Conservation (phyloP, 2,888 invertebrate genomes). For the Criorhina ranunculi region DNA sequence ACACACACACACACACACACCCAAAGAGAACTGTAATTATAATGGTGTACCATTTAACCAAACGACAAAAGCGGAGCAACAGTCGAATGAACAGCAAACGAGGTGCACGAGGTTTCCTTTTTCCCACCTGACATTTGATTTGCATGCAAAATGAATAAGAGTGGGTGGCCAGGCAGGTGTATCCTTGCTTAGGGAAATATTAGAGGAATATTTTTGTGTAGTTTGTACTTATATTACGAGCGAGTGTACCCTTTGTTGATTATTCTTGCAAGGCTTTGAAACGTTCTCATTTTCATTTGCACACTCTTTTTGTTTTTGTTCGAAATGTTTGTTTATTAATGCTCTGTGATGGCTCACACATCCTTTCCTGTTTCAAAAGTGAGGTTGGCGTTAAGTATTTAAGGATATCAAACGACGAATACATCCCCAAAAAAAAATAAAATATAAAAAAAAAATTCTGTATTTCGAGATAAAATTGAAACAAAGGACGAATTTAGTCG, state of each 20-base stretch:
- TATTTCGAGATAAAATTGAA: conserved; percentile 32
- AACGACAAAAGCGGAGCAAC: conserved; percentile 71
- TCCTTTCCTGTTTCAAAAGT: not conserved
- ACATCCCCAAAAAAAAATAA: not conserved
- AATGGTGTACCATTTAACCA: conserved; percentile 73
- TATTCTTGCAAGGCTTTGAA: conserved; percentile 54
- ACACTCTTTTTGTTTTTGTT: conserved; percentile 10
- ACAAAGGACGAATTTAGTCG: conserved; percentile 42
- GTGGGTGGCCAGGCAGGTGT: not conserved
- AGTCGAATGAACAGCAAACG: conserved; percentile 73
- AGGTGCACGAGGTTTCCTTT: conserved; percentile 44
- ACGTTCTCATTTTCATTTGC: conserved; percentile 55
- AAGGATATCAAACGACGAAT: conserved; percentile 32
- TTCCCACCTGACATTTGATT: conserved; percentile 65
- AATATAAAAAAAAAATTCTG: not conserved
- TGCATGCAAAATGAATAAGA: conserved; percentile 39
- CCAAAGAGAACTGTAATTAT: conserved; percentile 58
- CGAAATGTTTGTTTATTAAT: conserved; percentile 43
- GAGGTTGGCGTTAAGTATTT: conserved; percentile 47
- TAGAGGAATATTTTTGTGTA: not conserved
- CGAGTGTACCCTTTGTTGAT: conserved; percentile 32
- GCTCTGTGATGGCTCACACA: not conserved
- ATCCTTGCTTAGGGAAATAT: conserved; percentile 9
- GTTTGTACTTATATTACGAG: not conserved
- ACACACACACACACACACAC: conserved; percentile 6